phyloP scores from a whole-genome alignment of 2,113 vertebrate genomes.

The Indicator indicator region DNA sequence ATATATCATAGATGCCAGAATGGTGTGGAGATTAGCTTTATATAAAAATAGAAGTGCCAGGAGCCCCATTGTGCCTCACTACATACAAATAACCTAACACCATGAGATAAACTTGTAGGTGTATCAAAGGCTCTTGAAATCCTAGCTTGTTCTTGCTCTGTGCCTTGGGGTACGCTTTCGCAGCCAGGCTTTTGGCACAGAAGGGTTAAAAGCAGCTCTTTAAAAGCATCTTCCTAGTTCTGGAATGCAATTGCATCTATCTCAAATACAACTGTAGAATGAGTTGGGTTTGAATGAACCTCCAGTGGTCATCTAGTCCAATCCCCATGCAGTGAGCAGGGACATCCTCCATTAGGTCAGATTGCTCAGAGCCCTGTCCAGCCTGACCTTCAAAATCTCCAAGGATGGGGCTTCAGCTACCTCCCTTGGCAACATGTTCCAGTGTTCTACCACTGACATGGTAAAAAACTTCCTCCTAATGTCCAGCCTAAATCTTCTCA shows the following conservation, averaged over 20 bases:
- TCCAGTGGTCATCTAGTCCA: too few relatives aligned
- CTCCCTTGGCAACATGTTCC: too few relatives aligned
- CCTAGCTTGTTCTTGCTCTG: neutral
- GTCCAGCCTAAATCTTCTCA: too few relatives aligned
- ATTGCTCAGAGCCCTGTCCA: too few relatives aligned
- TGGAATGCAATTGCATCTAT: neutral
- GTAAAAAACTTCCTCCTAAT: too few relatives aligned
- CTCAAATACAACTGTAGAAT: neutral
- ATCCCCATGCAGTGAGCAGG: too few relatives aligned
- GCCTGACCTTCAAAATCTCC: too few relatives aligned
- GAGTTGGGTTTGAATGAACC: too few relatives aligned
- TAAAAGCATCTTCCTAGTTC: neutral
- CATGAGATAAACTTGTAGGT: neutral
- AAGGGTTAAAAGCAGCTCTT: neutral
- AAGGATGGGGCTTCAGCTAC: too few relatives aligned
- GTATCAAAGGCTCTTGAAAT: neutral
- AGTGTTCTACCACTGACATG: too few relatives aligned
- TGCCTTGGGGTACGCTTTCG: neutral
- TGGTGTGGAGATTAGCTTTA: neutral
- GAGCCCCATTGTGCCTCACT: neutral
- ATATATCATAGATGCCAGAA: neutral
- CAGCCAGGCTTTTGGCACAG: neutral
- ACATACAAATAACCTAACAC: neutral
- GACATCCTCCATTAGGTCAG: too few relatives aligned
- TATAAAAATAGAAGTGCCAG: neutral